These are phyloP conservation scores for Zaprionus lineosus DNA, from an alignment of 2,888 invertebrate genomes.

Conservation along the genomic window DNA sequence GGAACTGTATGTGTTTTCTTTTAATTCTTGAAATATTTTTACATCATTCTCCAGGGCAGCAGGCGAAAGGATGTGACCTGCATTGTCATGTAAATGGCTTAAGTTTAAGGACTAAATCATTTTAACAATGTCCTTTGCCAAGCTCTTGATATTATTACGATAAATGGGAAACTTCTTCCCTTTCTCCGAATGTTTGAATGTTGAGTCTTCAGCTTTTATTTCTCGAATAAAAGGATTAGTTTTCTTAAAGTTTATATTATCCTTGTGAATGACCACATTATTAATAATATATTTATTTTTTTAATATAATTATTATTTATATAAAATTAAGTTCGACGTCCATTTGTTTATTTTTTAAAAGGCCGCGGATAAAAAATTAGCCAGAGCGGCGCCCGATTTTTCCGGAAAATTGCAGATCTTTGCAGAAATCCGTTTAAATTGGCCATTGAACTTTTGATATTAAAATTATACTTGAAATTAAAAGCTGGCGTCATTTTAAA, in stretches of 20 bases:
- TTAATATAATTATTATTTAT: no score
- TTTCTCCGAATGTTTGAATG: no score
- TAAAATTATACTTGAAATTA: no score
- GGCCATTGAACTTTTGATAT: conserved; percentile 73
- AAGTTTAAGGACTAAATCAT: conserved; percentile 68
- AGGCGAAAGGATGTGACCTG: conserved; percentile 15
- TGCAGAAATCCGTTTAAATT: conserved; percentile 48
- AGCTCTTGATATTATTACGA: conserved; percentile 26
- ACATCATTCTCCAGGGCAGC: background rate
- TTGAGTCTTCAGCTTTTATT: conserved; percentile 23
- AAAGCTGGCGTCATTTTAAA: conserved; percentile 20
- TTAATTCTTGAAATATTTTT: conserved; percentile 33
- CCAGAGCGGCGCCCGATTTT: conserved; percentile 50
- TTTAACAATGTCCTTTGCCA: conserved; percentile 38
- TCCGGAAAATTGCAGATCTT: conserved; percentile 31
- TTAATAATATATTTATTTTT: no score
- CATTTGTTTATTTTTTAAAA: no score
- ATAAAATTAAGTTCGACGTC: no score
- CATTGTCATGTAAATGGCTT: conserved; percentile 74
- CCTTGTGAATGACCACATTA: no score
- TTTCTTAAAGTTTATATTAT: no score
- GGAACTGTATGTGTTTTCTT: conserved; percentile 11
- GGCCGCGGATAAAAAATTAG: no score
- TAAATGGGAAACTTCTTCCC: conserved; percentile 1
- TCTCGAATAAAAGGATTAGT: no score